phyloP scores from a whole-genome alignment of 2,113 vertebrate genomes.

The Silurus meridionalis region DNA sequence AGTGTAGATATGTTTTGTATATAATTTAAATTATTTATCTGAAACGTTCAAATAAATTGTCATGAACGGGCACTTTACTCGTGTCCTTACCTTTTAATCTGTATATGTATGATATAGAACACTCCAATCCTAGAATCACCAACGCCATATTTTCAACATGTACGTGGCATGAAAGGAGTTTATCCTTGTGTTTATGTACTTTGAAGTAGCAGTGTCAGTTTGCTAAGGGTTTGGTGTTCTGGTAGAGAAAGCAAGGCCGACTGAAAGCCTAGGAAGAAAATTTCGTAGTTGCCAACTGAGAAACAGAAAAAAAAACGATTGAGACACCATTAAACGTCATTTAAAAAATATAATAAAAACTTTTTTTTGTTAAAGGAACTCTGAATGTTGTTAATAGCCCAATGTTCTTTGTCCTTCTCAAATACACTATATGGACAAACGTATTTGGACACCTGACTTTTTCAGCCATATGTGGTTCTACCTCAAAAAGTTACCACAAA shows the following conservation, averaged over 20 bases:
- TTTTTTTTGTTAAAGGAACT: no score
- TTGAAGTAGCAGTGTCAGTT: not conserved
- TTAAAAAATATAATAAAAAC: not conserved
- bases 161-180: not conserved
- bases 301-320: not conserved
- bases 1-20: not conserved
- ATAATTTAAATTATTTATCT: not conserved
- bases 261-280: not conserved
- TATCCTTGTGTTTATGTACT: not conserved
- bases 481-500: no score
- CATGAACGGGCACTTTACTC: not conserved
- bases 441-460: no score
- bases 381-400: no score
- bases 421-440: no score
- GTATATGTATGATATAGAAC: not conserved
- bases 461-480: no score
- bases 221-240: not conserved
- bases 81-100: not conserved
- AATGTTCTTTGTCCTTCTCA: no score
- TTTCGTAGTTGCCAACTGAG: not conserved
- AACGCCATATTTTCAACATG: not conserved
- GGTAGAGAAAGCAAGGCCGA: not conserved
- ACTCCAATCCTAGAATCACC: not conserved
- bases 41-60: not conserved
- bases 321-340: not conserved